phyloP scores from a whole-genome alignment of 1,140 invertebrate genomes.

The Dendrolimus kikuchii region DNA sequence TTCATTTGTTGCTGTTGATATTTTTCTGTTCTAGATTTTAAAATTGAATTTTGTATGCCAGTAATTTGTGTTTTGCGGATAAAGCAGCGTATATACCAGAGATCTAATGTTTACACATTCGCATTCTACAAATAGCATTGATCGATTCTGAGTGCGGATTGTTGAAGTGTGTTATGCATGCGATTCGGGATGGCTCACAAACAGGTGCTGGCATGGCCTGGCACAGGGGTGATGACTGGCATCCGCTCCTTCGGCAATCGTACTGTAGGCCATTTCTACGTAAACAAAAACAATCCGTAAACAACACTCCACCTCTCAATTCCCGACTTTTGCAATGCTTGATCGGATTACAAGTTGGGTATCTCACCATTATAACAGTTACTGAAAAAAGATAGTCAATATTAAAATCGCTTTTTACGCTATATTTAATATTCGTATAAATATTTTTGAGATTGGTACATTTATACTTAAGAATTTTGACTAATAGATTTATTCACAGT shows the following conservation, averaged over 20 bases:
- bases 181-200: slow-evolving; percentile 73
- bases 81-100: background rate
- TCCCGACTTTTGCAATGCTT: slow-evolving; percentile 74
- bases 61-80: background rate
- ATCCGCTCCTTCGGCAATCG: slow-evolving; percentile 78
- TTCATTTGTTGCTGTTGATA: slow-evolving; percentile 22
- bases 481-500: too few relatives aligned
- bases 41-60: slow-evolving; percentile 10
- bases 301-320: slow-evolving; percentile 75
- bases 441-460: too few relatives aligned
- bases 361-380: slow-evolving; percentile 8
- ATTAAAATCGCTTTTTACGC: too few relatives aligned
- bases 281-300: slow-evolving; percentile 79
- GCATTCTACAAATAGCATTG: slow-evolving; percentile 37
- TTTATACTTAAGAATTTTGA: too few relatives aligned
- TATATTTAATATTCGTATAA: too few relatives aligned
- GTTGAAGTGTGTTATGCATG: slow-evolving; percentile 34
- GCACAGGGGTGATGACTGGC: slow-evolving; percentile 77
- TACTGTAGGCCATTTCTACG: slow-evolving; percentile 83
- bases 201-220: slow-evolving; percentile 76
- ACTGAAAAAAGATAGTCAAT: too few relatives aligned
- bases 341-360: slow-evolving; percentile 20
- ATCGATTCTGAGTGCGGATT: slow-evolving; percentile 51
- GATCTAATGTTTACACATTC: slow-evolving; percentile 1
- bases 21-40: slow-evolving; percentile 18